Percentiles rank a stretch among this genome's conserved stretches.
phyloP scores from a whole-genome alignment of 2,113 vertebrate genomes.

The Chaetodon trifascialis region DNA sequence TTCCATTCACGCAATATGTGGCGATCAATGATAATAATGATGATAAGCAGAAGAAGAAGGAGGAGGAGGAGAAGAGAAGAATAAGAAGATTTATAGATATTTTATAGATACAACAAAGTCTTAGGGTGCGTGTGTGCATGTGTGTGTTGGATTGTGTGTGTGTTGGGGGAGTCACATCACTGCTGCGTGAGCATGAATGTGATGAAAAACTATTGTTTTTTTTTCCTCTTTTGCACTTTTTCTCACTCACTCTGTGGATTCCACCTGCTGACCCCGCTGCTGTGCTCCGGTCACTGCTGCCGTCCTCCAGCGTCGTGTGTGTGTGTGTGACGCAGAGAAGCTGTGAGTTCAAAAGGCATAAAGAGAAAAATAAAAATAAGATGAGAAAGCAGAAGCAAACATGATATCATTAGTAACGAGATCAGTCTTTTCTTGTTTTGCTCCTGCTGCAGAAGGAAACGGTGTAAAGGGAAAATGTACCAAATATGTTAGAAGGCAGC shows the following conservation, averaged over 20 bases:
- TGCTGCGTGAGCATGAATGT: not conserved
- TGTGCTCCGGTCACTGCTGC: conserved; percentile 19
- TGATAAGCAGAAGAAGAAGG: not conserved
- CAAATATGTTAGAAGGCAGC: not conserved
- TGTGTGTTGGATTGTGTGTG: not conserved
- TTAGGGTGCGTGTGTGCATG: not conserved
- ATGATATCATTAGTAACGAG: not conserved
- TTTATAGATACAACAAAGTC: not conserved
- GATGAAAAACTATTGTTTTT: conserved; percentile 7
- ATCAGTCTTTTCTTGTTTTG: not conserved
- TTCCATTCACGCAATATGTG: not conserved
- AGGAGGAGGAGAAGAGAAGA: not conserved
- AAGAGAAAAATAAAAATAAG: not conserved
- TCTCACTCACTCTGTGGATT: conserved; percentile 12
- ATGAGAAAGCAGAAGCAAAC: not conserved
- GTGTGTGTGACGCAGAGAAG: not conserved
- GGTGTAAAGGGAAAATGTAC: not conserved
- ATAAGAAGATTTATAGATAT: not conserved
- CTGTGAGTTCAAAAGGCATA: conserved; percentile 29
- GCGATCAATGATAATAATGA: not conserved
- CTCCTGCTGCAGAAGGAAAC: not conserved
- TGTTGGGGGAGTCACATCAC: not conserved
- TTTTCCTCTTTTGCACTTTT: conserved; percentile 22
- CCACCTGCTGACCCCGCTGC: conserved; percentile 25
- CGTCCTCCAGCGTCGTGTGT: not conserved